Conservation (phyloP, 2,797 vertebrate species). For the Xenops minutus region DNA sequence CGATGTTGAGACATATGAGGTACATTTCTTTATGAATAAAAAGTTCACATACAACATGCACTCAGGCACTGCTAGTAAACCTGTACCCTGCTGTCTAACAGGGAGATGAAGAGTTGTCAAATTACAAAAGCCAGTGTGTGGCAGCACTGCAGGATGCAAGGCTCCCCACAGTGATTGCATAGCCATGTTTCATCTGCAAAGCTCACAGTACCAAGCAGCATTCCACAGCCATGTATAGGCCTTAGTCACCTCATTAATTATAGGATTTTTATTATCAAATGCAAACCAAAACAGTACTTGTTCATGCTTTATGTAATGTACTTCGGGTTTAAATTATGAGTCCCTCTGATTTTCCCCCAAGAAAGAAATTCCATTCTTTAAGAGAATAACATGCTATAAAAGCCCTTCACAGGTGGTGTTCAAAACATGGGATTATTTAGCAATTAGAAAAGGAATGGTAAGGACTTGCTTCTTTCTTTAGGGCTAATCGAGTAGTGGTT, state of each 20-base stretch:
- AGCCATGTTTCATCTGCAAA: neutral
- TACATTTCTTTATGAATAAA: neutral
- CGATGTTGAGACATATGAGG: neutral
- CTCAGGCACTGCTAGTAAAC: neutral
- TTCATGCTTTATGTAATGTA: neutral
- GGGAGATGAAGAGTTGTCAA: neutral
- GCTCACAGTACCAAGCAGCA: neutral
- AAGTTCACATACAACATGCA: neutral
- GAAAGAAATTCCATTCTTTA: neutral
- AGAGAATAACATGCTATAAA: neutral
- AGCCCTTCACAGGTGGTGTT: neutral
- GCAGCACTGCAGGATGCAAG: neutral
- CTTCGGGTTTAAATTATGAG: neutral
- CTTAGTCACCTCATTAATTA: neutral
- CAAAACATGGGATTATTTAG: neutral
- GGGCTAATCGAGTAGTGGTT: neutral
- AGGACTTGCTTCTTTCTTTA: neutral
- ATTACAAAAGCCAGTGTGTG: neutral
- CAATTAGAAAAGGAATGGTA: neutral
- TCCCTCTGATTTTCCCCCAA: neutral
- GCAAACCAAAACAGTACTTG: neutral
- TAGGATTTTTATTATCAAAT: neutral
- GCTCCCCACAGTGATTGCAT: neutral
- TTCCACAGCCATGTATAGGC: fast-evolving
- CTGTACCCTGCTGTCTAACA: neutral